Evolutionary conservation across 2,797 vertebrate genomes (phyloP).

Genomic region (Crax fasciolata): DNA sequence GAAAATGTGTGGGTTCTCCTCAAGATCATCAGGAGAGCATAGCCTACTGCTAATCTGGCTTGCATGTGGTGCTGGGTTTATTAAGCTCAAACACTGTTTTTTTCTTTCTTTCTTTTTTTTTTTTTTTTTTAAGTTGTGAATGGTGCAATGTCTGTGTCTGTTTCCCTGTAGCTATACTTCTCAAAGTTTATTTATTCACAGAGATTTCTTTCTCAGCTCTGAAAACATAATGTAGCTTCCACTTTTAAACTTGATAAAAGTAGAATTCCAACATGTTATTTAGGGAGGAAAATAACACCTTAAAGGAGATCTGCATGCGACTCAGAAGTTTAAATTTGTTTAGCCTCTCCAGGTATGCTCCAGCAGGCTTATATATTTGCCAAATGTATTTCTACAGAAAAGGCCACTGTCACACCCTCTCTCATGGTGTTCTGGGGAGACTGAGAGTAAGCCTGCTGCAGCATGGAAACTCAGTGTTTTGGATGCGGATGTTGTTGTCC

Average conservation of each 20-base stretch:
- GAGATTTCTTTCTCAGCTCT: background rate
- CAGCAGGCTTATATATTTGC: background rate
- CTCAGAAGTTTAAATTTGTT: background rate
- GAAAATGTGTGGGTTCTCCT: background rate
- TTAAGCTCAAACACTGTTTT: background rate
- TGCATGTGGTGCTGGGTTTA: slow-evolving; percentile 14
- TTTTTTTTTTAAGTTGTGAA: background rate
- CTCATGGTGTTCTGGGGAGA: background rate
- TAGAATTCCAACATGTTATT: background rate
- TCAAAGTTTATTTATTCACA: background rate
- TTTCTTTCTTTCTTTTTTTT: background rate
- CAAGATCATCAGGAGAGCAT: background rate
- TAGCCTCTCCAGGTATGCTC: background rate
- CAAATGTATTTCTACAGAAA: background rate
- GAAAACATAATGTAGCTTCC: background rate
- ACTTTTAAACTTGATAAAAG: background rate
- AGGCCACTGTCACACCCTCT: background rate
- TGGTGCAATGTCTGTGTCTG: background rate
- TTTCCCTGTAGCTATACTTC: background rate
- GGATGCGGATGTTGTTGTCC: background rate
- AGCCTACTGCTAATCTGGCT: background rate
- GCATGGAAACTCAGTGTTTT: background rate
- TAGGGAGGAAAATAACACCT: background rate
- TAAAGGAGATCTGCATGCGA: background rate
- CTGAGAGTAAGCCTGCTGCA: background rate